phyloP scores from a whole-genome alignment of 2,888 invertebrate genomes.

The Drosophila maculinotata region DNA sequence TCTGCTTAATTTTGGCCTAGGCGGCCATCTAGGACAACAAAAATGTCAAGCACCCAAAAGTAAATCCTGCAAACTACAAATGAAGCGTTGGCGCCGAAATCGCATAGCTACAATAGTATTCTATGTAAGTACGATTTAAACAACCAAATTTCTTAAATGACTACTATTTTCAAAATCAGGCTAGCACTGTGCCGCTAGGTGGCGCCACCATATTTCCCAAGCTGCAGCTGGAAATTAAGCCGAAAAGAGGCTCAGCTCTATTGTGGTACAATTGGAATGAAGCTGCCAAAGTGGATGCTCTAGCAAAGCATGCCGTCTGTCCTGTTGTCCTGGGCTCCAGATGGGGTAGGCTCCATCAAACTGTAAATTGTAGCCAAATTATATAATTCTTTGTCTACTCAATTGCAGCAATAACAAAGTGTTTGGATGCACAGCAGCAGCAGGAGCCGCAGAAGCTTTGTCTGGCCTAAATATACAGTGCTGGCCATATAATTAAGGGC shows the following conservation, averaged over 20 bases:
- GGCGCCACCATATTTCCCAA: conserved; percentile 51
- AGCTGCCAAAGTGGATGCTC: conserved; percentile 11
- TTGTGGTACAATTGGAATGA: conserved; percentile 45
- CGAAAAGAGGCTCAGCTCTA: conserved; percentile 38
- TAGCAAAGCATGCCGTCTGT: conserved; percentile 39
- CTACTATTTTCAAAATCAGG: conserved; percentile 14
- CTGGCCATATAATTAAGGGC: not conserved
- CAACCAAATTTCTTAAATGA: not conserved
- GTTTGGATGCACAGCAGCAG: conserved; percentile 20
- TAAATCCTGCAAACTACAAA: not conserved
- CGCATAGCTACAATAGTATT: conserved; percentile 35
- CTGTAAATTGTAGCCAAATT: not conserved
- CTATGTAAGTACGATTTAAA: conserved; percentile 34
- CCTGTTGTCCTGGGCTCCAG: conserved; percentile 49
- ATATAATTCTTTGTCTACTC: not conserved
- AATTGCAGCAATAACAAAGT: conserved; percentile 46
- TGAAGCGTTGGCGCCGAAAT: not conserved
- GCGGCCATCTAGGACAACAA: conserved; percentile 20
- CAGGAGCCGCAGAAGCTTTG: conserved; percentile 26
- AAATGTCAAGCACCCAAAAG: conserved; percentile 5
- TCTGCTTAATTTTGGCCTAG: conserved; percentile 41
- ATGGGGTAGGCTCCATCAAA: conserved; percentile 42
- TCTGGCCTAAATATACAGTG: conserved; percentile 15
- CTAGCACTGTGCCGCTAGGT: conserved; percentile 44
- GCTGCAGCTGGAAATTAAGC: conserved; percentile 31